Evolutionary conservation across 2,113 vertebrate species (phyloP).

Genomic region (Sceloporus tristichus): DNA sequence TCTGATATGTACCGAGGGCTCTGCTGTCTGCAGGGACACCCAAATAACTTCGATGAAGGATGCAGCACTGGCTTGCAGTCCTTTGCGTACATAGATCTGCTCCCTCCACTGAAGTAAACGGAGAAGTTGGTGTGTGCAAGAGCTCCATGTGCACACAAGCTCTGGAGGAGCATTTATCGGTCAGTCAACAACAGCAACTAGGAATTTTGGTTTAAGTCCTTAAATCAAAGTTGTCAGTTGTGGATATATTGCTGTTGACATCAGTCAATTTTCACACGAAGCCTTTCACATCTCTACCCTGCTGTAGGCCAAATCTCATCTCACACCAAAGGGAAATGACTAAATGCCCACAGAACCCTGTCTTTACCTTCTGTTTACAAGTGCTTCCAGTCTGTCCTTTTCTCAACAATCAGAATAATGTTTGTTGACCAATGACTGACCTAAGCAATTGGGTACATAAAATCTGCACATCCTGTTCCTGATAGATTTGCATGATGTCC

Average conservation of each 20-base stretch:
- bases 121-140: background rate
- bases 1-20: background rate
- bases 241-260: background rate
- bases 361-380: background rate
- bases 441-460: conserved; percentile 61
- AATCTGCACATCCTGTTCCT: conserved; percentile 45
- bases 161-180: background rate
- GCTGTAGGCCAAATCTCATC: background rate
- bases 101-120: background rate
- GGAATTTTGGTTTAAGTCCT: conserved; percentile 44
- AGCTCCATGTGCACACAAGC: background rate
- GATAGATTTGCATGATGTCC: conserved; percentile 47
- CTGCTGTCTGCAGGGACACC: background rate
- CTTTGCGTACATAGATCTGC: background rate
- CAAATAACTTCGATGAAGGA: background rate
- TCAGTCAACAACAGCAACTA: conserved; percentile 49
- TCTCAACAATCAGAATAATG: conserved; percentile 51
- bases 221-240: background rate
- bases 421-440: conserved; percentile 51
- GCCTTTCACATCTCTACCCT: conserved; percentile 26
- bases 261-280: conserved; percentile 22
- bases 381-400: conserved; percentile 36
- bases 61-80: background rate
- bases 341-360: background rate
- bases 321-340: background rate